Conservation (phyloP, 1,140 invertebrate species). For the Nixonia krombeini region DNA sequence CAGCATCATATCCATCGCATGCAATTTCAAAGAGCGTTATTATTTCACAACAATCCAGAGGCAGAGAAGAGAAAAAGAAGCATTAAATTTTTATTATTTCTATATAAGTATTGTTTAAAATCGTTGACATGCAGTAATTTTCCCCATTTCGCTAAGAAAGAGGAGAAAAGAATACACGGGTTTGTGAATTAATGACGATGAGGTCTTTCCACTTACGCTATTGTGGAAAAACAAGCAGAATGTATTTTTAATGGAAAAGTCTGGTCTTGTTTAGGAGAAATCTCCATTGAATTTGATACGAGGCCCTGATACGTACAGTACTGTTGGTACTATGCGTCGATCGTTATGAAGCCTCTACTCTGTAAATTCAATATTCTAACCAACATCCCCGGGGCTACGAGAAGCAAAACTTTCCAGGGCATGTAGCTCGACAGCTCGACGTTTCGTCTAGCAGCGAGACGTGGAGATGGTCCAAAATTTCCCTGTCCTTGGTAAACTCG, state of each 20-base stretch:
- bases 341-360: conserved; percentile 68
- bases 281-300: conserved; percentile 42
- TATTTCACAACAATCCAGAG: too few relatives aligned
- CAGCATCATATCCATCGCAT: too few relatives aligned
- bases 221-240: too few relatives aligned
- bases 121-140: too few relatives aligned
- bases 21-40: too few relatives aligned
- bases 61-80: too few relatives aligned
- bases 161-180: too few relatives aligned
- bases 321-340: conserved; percentile 47
- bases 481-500: conserved; percentile 57
- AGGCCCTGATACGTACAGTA: conserved; percentile 28
- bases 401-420: conserved; percentile 64
- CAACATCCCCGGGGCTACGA: conserved; percentile 70
- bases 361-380: conserved; percentile 72
- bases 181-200: too few relatives aligned
- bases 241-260: conserved; percentile 20
- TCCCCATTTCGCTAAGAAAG: too few relatives aligned
- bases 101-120: too few relatives aligned
- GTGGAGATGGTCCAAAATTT: conserved; percentile 61
- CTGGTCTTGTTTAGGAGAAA: conserved; percentile 19
- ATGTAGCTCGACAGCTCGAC: conserved; percentile 47
- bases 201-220: too few relatives aligned
- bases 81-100: too few relatives aligned
- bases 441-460: conserved; percentile 45